Conservation (phyloP, 2,113 vertebrate species). For the Gobio gobio region DNA sequence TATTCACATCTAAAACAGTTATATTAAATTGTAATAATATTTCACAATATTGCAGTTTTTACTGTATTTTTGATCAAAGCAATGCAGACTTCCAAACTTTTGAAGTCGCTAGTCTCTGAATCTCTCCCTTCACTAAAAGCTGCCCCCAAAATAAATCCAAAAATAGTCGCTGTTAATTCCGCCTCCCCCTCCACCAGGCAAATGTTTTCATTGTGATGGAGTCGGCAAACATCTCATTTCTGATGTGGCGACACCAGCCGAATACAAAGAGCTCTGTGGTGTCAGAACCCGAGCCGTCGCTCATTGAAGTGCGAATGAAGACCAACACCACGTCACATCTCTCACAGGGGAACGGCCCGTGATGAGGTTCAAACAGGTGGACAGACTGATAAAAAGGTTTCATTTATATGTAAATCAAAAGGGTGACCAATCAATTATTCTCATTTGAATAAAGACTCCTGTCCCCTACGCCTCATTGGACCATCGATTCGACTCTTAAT, state of each 20-base stretch:
- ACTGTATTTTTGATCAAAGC: background rate
- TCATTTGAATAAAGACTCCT: constrained; percentile 63
- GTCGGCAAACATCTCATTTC: background rate
- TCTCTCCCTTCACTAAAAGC: background rate
- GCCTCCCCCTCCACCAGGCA: background rate
- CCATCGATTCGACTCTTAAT: constrained; percentile 61
- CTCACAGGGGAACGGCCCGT: constrained; percentile 62
- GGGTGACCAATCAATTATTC: constrained; percentile 73
- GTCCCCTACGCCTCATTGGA: constrained; percentile 52
- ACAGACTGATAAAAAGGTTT: constrained; percentile 72
- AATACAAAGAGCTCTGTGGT: constrained; percentile 1
- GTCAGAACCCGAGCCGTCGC: constrained; percentile 8
- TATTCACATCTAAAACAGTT: background rate
- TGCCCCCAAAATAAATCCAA: background rate
- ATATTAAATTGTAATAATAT: background rate
- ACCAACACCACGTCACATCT: constrained; percentile 50
- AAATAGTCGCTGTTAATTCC: background rate
- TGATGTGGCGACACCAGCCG: background rate
- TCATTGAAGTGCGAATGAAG: constrained; percentile 25
- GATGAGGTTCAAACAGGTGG: constrained; percentile 63
- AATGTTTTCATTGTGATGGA: background rate
- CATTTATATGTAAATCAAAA: constrained; percentile 79
- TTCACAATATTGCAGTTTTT: background rate
- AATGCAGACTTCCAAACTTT: background rate
- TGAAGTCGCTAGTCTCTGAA: background rate